Evolutionary conservation across 2,113 vertebrate species (phyloP).

Genomic region (Ciconia stormi): DNA sequence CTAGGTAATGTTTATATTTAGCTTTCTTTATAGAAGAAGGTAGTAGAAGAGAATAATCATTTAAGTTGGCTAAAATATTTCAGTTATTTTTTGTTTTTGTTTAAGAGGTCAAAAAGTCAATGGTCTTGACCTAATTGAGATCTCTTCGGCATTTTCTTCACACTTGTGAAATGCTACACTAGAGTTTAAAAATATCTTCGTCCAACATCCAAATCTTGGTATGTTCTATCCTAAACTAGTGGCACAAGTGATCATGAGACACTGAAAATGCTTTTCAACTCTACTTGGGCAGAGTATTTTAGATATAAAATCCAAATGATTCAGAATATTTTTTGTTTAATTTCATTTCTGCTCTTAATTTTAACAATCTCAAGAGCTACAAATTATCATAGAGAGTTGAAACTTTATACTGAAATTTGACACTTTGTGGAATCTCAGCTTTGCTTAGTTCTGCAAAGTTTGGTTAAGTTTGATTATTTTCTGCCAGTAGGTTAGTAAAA

Average conservation of each 20-base stretch:
- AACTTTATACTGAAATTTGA: not conserved
- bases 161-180: not conserved
- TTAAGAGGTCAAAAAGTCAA: not conserved
- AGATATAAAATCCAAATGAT: not conserved
- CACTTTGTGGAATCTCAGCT: not conserved
- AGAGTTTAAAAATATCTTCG: not conserved
- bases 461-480: not conserved
- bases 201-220: not conserved
- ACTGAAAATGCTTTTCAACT: not conserved
- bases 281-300: not conserved
- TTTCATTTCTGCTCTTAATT: not conserved
- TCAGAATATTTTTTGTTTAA: not conserved
- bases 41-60: not conserved
- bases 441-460: not conserved
- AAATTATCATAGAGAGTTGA: not conserved
- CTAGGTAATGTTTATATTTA: not conserved
- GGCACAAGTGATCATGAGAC: not conserved
- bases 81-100: not conserved
- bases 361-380: not conserved
- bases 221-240: not conserved
- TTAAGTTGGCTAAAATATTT: not conserved
- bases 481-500: not conserved
- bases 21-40: not conserved
- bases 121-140: not conserved
- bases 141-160: not conserved